Conservation (phyloP, 2,797 vertebrate species). For the Cirrhinus molitorella region DNA sequence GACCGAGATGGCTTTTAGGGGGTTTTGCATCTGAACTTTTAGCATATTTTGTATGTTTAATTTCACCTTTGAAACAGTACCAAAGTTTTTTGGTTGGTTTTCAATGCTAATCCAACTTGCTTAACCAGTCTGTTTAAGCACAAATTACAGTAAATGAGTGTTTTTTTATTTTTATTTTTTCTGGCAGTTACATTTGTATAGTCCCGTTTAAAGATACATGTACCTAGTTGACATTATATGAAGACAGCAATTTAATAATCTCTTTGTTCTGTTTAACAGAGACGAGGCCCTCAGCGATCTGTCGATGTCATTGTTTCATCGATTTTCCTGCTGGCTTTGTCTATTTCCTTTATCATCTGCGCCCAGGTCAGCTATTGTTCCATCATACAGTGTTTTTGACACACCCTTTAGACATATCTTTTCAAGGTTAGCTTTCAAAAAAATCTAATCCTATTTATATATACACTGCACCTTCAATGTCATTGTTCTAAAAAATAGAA, state of each 20-base stretch:
- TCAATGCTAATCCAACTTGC: background rate
- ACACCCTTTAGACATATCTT: background rate
- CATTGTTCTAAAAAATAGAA: background rate
- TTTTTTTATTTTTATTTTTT: background rate
- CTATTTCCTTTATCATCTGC: constrained; percentile 95
- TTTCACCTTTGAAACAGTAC: background rate
- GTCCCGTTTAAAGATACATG: background rate
- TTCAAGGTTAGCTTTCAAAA: background rate
- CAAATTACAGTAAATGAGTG: background rate
- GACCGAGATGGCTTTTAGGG: too few relatives aligned
- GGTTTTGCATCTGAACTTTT: too few relatives aligned
- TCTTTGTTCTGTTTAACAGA: constrained; percentile 75
- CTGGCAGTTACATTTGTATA: background rate
- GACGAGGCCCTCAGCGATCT: constrained; percentile 94
- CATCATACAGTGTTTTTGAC: background rate
- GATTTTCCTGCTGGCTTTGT: constrained; percentile 92
- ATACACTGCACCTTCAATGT: background rate
- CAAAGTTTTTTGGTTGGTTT: background rate
- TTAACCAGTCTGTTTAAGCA: background rate
- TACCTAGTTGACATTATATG: background rate
- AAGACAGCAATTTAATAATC: background rate
- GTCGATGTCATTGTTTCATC: constrained; percentile 98
- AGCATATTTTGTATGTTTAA: background rate
- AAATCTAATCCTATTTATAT: background rate
- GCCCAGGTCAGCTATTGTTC: constrained; percentile 87